Percentiles rank a stretch among this genome's conserved stretches.
phyloP scores from a whole-genome alignment of 1,140 invertebrate species.

The Adelges cooleyi region DNA sequence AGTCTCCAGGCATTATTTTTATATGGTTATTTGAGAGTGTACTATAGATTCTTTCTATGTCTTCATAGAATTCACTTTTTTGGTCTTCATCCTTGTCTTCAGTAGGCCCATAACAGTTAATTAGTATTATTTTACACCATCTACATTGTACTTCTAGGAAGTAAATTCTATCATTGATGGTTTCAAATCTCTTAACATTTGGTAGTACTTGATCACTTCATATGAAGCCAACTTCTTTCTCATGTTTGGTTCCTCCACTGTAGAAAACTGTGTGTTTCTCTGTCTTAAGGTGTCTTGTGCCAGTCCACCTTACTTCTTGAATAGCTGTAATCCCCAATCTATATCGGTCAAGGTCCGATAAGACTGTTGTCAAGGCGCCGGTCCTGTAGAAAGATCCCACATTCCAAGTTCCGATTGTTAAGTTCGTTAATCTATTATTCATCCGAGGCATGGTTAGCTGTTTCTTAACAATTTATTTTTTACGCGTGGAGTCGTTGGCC shows the following conservation, averaged over 20 bases:
- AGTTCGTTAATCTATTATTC: conserved; percentile 14
- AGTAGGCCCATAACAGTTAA: conserved; percentile 7
- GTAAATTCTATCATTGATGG: conserved; percentile 28
- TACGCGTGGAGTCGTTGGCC: conserved; percentile 21
- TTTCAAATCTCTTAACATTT: conserved; percentile 5
- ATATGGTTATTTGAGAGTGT: conserved; percentile 22
- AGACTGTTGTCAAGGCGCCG: conserved; percentile 9
- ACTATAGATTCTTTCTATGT: neutral
- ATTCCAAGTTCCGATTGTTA: conserved; percentile 30
- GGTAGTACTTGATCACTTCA: neutral
- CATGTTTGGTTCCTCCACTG: neutral
- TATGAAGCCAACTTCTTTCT: neutral
- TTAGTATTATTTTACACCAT: conserved; percentile 28
- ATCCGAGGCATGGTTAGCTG: conserved; percentile 16
- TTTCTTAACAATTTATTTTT: conserved; percentile 28
- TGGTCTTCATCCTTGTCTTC: neutral
- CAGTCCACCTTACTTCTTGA: conserved; percentile 24
- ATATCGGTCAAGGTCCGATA: conserved; percentile 3
- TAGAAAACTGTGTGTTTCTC: neutral
- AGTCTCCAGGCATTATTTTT: conserved; percentile 30
- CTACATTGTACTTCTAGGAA: conserved; percentile 16
- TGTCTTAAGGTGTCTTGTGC: neutral
- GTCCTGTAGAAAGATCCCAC: conserved; percentile 23
- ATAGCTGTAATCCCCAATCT: conserved; percentile 21
- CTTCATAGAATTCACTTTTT: conserved; percentile 11